Evolutionary conservation across 2,888 invertebrate species (phyloP), one percentile per base, ranked within the genome.

Genomic region (Pediacus dermestoides): DNA sequence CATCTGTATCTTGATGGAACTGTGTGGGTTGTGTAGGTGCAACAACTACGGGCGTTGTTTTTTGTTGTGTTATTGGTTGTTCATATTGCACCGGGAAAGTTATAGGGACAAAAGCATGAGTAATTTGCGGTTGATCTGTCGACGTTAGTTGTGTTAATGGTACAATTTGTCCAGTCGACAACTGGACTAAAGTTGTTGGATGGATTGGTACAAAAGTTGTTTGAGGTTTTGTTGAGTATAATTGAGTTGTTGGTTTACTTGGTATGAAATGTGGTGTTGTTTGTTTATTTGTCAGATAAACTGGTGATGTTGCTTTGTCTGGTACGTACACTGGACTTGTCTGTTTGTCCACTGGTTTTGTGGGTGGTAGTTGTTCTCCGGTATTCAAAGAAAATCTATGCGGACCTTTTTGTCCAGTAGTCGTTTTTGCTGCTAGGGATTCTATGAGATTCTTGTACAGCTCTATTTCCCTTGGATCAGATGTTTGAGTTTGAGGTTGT

Each of bases 401-500:
- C 3, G 46, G 41, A 3, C 28, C 30, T 34, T 42, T 39, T 25
- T 42, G 36, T 12, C 50, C 47, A 2, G 44, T 52, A 15, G 39
- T 50, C 4, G 56, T 56, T 40, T 56, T 56, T 4, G 46, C 35
- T 4, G 61, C 52, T 21, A 65, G 37, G 4, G 58, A 52, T 34
- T 63, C 53, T 3, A 65, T 39, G 12, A 65, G 48, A 10, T 56
- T 54, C 25, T 60, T 58, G 37, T 63, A 65, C 2, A 63, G 42
- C 33, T 60, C 56, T 6, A 57, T 46, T 44, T 63, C 61, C 42
- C 52, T 53, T 8, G 53, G 49, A 40, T 55, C 49, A 30, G 48
- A 34, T 22, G 8, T 44, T 39, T 39, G 37, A 22, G 4, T 34
- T 13, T 8, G 15, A 9, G 28, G 26, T 28, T 22, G 30, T 8